These are phyloP conservation scores for Tinea semifulvella DNA, from an alignment of 2,888 invertebrate species.

Conservation along the genomic window DNA sequence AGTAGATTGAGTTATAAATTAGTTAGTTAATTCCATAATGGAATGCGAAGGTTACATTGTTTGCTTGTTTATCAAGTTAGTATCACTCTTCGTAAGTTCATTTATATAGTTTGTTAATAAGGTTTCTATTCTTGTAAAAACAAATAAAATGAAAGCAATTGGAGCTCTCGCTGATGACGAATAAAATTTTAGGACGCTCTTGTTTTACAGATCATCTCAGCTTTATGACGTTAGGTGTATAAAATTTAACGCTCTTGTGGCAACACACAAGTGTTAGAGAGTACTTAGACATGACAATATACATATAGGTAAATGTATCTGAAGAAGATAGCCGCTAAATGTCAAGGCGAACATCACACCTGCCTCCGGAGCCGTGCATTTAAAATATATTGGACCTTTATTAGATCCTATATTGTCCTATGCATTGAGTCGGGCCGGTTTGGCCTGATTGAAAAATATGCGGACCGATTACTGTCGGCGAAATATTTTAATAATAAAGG, in stretches of 20 bases:
- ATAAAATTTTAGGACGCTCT: slow-evolving; percentile 10
- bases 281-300: slow-evolving; percentile 2
- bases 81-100: too few species aligned
- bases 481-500: too few species aligned
- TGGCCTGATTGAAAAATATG: too few species aligned
- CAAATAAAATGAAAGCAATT: slow-evolving; percentile 8
- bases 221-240: background rate
- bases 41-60: slow-evolving; percentile 1
- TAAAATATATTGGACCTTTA: slow-evolving; percentile 9
- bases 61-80: too few species aligned
- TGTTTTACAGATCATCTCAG: background rate
- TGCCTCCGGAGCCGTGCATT: background rate
- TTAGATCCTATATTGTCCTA: slow-evolving; percentile 2
- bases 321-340: slow-evolving; percentile 6
- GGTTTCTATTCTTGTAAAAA: background rate
- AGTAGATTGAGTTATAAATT: background rate
- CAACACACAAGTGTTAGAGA: background rate
- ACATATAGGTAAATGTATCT: background rate
- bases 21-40: slow-evolving; percentile 8
- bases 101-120: too few species aligned
- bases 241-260: slow-evolving; percentile 1
- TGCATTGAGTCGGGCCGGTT: too few species aligned
- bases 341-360: slow-evolving; percentile 4
- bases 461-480: too few species aligned
- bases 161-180: slow-evolving; percentile 1